These are phyloP conservation scores for Morelia viridis DNA, from an alignment of 2,797 vertebrate species.

Conservation along the genomic window DNA sequence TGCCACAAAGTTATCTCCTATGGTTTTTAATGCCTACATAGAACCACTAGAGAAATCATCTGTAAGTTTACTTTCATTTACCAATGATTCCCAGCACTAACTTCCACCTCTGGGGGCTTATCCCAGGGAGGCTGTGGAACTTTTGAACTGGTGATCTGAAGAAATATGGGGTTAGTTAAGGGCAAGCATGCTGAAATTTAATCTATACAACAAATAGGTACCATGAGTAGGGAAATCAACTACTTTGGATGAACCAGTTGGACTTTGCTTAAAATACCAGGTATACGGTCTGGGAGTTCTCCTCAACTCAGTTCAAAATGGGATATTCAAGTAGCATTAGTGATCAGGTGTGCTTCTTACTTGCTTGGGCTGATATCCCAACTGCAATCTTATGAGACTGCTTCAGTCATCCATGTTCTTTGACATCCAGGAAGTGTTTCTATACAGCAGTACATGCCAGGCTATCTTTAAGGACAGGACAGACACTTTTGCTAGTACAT, in stretches of 20 bases:
- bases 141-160: neutral
- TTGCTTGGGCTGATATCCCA: neutral
- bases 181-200: neutral
- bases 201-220: neutral
- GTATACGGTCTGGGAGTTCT: neutral
- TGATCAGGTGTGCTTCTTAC: neutral
- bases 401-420: too few species aligned
- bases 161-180: neutral
- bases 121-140: neutral
- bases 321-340: neutral
- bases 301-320: neutral
- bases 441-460: too few species aligned
- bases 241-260: neutral
- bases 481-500: too few species aligned
- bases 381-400: too few species aligned
- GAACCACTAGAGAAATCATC: neutral
- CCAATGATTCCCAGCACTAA: neutral
- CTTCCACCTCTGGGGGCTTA: neutral
- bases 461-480: too few species aligned
- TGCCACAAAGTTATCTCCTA: neutral
- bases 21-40: neutral
- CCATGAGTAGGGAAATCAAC: neutral
- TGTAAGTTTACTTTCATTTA: neutral
- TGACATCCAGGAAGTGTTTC: too few species aligned
- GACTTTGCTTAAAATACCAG: neutral